phyloP scores from a whole-genome alignment of 2,797 vertebrate genomes.

The Poeciliopsis infans region DNA sequence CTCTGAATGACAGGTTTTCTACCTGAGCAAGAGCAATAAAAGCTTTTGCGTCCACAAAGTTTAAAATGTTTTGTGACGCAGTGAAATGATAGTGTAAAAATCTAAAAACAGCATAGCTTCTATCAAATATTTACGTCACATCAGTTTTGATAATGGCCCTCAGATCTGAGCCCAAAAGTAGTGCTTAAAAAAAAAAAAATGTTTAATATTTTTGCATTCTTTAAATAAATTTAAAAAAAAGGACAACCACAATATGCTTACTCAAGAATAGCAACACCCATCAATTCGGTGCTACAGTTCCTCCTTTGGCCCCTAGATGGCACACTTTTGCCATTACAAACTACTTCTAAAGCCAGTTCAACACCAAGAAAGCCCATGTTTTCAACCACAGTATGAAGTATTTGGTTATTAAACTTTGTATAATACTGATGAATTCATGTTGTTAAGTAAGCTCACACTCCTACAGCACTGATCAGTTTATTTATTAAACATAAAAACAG shows the following conservation, averaged over 20 bases:
- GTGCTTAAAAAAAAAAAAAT: neutral
- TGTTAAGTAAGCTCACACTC: neutral
- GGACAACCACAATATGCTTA: neutral
- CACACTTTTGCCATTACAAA: slow-evolving; percentile 9
- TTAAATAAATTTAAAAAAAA: neutral
- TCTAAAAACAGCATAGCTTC: neutral
- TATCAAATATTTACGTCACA: neutral
- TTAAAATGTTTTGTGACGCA: neutral
- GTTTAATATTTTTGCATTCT: neutral
- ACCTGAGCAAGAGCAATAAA: neutral
- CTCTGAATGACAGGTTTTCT: neutral
- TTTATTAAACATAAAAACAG: slow-evolving; percentile 67
- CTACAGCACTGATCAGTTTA: neutral
- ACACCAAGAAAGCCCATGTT: neutral
- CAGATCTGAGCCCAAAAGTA: neutral
- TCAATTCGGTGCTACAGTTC: slow-evolving; percentile 31
- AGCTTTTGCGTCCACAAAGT: neutral
- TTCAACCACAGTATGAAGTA: neutral
- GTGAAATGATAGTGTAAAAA: neutral
- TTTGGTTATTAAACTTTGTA: neutral
- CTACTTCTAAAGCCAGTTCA: neutral
- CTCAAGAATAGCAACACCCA: neutral
- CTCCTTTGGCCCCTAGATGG: slow-evolving; percentile 54
- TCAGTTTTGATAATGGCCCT: neutral
- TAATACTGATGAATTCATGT: no score